Base-by-base conservation (phyloP, 1,140 invertebrate species). In the Macrobrachium rosenbergii region DNA sequence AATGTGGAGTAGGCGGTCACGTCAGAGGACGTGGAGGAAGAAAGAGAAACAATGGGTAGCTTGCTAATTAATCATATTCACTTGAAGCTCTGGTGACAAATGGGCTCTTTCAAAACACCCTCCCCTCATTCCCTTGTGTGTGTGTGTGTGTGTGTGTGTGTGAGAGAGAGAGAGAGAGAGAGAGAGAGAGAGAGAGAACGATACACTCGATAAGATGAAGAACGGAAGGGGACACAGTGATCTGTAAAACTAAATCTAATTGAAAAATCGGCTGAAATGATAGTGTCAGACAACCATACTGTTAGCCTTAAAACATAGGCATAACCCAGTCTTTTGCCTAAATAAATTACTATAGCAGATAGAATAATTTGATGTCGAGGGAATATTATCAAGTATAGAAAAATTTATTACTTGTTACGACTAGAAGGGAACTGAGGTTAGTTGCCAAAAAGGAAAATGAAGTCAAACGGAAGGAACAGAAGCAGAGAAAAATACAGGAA, bases 11-110 rank as follows among this genome's bases (percentile, higher is more conserved):
- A 43, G 16, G 37, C 28, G 23, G 45, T 60, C 23, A 43, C 14
- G 79, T 37, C 62, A 58, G 79, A 37, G 78, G 58, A 60, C 10
- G 79, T 45, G 79, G 63, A 82, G 63, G 21, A 63, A 67, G 79
- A 82, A 43, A 67, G 60, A 82, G 63, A 67, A 62, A 82, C 58
- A 82, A 45, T 62, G 58, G 28, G 58, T 17, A 52, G 59, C 21
- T 14, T n/a, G 59, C 45, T 62, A 58, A 80, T 37, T 59, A 78
- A 37, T 62, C 59, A 80, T 63, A 63, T 60, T 28, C 16, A 78
- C n/a, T 28, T 17, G 52, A 59, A 12, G 62, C 28, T 28, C 52
- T 52, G 69, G 69, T 72, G 69, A 72, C 69, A 72, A 72, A 72
- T 72, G 69, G 52, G 52, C 52, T 52, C 52, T 52, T 52, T 52